Evolutionary conservation across 2,113 vertebrate genomes (phyloP).

Genomic region (Phylloscopus trochiloides): DNA sequence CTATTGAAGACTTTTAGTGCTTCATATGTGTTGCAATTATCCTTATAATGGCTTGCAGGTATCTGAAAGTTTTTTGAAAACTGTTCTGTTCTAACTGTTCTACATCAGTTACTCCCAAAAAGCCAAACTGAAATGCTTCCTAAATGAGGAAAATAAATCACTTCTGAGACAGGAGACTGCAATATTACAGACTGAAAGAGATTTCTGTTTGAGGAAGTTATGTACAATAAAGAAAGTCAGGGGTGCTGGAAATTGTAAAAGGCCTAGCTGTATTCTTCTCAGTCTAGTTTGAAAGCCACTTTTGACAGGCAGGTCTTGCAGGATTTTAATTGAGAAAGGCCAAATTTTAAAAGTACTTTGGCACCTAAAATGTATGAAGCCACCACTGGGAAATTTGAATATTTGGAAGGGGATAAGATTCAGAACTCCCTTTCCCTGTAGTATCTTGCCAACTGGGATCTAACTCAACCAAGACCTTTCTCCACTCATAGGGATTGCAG

Average conservation of each 20-base stretch:
- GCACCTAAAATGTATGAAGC: background rate
- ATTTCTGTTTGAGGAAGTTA: background rate
- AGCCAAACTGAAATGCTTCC: background rate
- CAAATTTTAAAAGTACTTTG: background rate
- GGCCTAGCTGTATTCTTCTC: background rate
- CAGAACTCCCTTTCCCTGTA: background rate
- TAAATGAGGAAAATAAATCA: background rate
- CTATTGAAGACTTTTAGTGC: background rate
- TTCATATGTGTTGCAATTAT: background rate
- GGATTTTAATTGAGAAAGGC: background rate
- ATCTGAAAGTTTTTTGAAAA: background rate
- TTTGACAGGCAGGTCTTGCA: background rate
- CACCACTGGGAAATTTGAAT: background rate
- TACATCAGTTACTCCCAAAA: background rate
- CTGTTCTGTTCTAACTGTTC: background rate
- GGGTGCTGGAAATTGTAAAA: background rate
- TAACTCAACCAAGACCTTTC: background rate
- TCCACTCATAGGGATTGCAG: rapidly evolving
- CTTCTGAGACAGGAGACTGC: background rate
- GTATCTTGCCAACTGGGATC: background rate
- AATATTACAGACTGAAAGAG: background rate
- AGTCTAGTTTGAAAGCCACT: background rate
- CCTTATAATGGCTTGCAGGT: background rate
- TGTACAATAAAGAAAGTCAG: background rate
- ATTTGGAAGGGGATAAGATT: background rate